Conservation (phyloP, 2,888 invertebrate species). For the Volucella inanis region DNA sequence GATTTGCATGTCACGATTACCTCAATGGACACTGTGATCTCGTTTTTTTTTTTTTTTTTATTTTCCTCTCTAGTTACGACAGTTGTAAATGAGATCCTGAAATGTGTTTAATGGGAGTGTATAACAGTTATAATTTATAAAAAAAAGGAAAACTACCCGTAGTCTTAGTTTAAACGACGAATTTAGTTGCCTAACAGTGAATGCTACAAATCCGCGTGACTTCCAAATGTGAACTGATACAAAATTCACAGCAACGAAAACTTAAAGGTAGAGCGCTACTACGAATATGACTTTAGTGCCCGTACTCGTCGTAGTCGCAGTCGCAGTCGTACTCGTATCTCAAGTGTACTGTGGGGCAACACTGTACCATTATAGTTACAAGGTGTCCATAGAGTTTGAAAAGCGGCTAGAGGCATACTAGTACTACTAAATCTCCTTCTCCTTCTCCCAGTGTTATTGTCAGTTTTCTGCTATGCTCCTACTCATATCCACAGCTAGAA, state of each 20-base stretch:
- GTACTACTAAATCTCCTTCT: conserved; percentile 48
- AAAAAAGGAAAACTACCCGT: conserved; percentile 11
- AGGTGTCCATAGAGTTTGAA: conserved; percentile 53
- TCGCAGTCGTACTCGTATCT: conserved; percentile 11
- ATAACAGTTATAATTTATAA: conserved; percentile 57
- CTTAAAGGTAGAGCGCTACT: conserved; percentile 44
- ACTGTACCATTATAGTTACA: conserved; percentile 34
- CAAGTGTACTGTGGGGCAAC: conserved; percentile 34
- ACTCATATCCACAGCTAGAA: conserved; percentile 27
- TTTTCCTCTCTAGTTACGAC: conserved; percentile 16
- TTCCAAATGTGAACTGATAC: conserved; percentile 76
- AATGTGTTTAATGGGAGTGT: conserved; percentile 21
- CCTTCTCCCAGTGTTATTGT: conserved; percentile 5
- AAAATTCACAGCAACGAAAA: conserved; percentile 63
- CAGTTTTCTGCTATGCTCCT: background rate
- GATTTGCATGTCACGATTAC: conserved; percentile 71
- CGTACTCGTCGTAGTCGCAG: no score
- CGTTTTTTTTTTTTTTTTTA: conserved; percentile 32
- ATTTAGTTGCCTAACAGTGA: conserved; percentile 49
- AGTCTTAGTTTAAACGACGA: conserved; percentile 39
- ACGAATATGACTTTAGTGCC: background rate
- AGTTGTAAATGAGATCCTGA: conserved; percentile 38
- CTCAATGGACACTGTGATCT: conserved; percentile 29
- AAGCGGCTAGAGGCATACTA: conserved; percentile 38
- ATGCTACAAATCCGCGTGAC: conserved; percentile 75